phyloP scores from a whole-genome alignment of 2,797 vertebrate species.

The Spatula clypeata region DNA sequence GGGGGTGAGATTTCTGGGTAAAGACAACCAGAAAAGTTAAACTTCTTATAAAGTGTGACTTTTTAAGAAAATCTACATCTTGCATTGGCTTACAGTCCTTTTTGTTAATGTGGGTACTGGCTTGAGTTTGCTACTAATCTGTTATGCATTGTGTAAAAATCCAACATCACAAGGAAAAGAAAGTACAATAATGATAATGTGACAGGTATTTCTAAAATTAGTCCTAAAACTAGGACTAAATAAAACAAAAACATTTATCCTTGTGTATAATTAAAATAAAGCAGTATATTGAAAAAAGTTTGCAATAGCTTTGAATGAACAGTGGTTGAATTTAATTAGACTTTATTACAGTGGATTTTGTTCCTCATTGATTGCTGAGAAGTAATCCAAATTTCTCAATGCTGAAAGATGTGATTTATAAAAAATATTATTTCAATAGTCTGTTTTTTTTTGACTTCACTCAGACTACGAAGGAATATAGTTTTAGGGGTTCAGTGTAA shows the following conservation, averaged over 20 bases:
- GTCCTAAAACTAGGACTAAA: background rate
- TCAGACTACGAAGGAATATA: background rate
- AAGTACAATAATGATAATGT: background rate
- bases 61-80: fast-evolving
- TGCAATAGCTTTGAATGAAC: background rate
- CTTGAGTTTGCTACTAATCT: background rate
- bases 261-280: background rate
- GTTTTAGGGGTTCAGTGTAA: background rate
- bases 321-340: background rate
- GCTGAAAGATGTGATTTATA: background rate
- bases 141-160: background rate
- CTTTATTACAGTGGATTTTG: background rate
- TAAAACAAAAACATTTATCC: background rate
- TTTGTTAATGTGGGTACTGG: background rate
- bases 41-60: background rate
- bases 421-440: background rate
- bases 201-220: background rate
- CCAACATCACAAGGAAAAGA: background rate
- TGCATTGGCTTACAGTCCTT: fast-evolving
- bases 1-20: background rate
- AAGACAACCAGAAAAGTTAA: background rate
- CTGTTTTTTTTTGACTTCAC: background rate
- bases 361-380: background rate
- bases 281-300: background rate
- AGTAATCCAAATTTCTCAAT: background rate